Evolutionary conservation across 2,797 vertebrate species (phyloP), one percentile per base, ranked within the genome.

Genomic region (Scolopax rusticola): DNA sequence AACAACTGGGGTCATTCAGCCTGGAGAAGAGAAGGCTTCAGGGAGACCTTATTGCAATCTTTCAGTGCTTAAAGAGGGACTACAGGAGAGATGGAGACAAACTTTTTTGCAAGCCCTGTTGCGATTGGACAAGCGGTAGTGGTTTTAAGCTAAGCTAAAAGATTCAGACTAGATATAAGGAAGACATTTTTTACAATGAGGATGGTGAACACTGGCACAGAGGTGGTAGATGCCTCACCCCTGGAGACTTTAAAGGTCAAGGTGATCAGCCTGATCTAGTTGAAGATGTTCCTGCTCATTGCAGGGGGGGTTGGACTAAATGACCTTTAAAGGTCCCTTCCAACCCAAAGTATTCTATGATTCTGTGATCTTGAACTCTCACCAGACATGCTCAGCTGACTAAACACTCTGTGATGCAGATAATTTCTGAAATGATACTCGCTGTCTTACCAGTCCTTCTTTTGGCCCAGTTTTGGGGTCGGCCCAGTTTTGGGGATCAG

Each of bases 381-480:
- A 36, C 12, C 1, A 1, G 10, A 17, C 11, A 24, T 11, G 7
- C 7, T 17, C 1, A 2, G 28, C 16, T 61, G 73, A 38, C 60
- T 78, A 27, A 47, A 78, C 15, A 12, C 13, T 7, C 40, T 30
- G 36, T 33, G 16, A 60, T 5, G 32, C 1, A 1, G 24, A 32
- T 33, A 10, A 27, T 6, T 33, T 85, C 33, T 79, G 47, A 67
- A 73, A 6, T 18, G n/a, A 32, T 12, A 32, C 3, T 45, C 32
- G 17, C 12, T 54, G 8, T 50, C 17, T 71, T 36, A 21, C 6
- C 56, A 13, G 25, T 48, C 5, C 10, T 8, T 1, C 20, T 67
- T 50, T 41, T 14, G 43, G 20, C 13, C 57, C 11, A 12, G 23
- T 63, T 54, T 48, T 30, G 11, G 25, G 19, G 8, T 50, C 1